These are phyloP conservation scores for Leptinotarsa lineolata DNA, from an alignment of 1,140 invertebrate genomes.

Conservation along the genomic window DNA sequence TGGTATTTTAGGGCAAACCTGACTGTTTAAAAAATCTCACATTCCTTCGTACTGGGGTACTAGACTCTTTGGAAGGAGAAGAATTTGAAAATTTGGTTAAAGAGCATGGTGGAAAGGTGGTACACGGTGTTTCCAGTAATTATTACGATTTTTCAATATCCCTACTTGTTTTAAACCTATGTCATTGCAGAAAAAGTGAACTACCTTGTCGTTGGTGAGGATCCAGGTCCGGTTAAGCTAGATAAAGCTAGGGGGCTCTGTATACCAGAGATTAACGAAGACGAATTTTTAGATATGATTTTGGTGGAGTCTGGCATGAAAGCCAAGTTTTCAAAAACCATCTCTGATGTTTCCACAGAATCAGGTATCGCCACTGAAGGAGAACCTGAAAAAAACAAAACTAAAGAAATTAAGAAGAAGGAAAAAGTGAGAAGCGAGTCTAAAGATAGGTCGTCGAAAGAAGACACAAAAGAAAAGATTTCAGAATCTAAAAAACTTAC, in stretches of 20 bases:
- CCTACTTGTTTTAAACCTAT: constrained; percentile 29
- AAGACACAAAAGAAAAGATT: neutral
- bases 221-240: constrained; percentile 82
- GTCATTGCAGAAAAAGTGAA: constrained; percentile 64
- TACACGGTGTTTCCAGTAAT: constrained; percentile 70
- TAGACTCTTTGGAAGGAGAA: constrained; percentile 86
- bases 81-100: constrained; percentile 76
- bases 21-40: constrained; percentile 76
- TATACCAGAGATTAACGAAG: constrained; percentile 77
- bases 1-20: constrained; percentile 65
- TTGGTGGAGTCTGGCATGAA: constrained; percentile 59
- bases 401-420: constrained; percentile 24
- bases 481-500: neutral
- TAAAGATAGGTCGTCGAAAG: constrained; percentile 12
- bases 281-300: constrained; percentile 83
- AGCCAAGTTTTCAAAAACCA: constrained; percentile 37
- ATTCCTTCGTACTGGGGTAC: constrained; percentile 85
- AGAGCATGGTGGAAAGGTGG: constrained; percentile 80
- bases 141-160: constrained; percentile 11
- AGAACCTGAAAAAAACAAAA: constrained; percentile 10
- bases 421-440: neutral
- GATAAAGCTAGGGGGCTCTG: constrained; percentile 74
- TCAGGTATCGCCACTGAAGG: constrained; percentile 27
- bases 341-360: constrained; percentile 28
- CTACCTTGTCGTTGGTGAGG: constrained; percentile 82